Percentiles rank a stretch among this genome's conserved stretches.
Conservation (phyloP, 2,797 vertebrate species). For the Lophius americanus region DNA sequence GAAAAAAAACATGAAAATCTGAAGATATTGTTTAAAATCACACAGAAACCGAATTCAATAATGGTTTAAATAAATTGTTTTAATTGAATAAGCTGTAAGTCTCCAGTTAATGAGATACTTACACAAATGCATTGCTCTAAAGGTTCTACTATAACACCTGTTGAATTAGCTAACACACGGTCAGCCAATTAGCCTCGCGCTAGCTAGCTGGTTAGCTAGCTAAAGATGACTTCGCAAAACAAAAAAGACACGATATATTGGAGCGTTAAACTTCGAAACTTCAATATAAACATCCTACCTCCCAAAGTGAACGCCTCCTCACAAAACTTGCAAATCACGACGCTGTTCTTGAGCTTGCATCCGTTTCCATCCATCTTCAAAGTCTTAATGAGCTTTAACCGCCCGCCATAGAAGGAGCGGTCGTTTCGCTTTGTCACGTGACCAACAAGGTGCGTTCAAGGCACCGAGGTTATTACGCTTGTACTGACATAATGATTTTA, state of each 20-base stretch:
- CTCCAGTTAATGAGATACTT: not conserved
- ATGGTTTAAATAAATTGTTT: not conserved
- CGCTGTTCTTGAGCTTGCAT: not conserved
- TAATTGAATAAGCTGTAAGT: not conserved
- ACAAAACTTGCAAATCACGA: constrained; percentile 56
- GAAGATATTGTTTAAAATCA: too few relatives aligned
- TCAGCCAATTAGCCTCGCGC: too few relatives aligned
- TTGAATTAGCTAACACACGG: not conserved
- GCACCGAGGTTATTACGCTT: not conserved
- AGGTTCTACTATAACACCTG: not conserved
- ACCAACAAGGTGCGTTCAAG: constrained; percentile 2
- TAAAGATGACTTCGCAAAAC: too few relatives aligned
- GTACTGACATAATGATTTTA: too few relatives aligned
- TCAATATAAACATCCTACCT: constrained; percentile 52
- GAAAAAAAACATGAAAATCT: not conserved
- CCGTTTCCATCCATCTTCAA: constrained; percentile 28
- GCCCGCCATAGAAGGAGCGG: rapidly evolving
- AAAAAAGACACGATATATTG: too few relatives aligned
- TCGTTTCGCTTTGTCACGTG: constrained; percentile 13
- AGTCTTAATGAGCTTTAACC: rapidly evolving
- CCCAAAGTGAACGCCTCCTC: constrained; percentile 64
- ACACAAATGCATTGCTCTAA: too few relatives aligned
- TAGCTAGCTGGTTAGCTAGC: not conserved
- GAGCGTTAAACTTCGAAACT: too few relatives aligned
- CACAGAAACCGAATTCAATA: too few relatives aligned